Conservation (phyloP, 2,113 vertebrate species). For the Cheirogaleus medius region DNA sequence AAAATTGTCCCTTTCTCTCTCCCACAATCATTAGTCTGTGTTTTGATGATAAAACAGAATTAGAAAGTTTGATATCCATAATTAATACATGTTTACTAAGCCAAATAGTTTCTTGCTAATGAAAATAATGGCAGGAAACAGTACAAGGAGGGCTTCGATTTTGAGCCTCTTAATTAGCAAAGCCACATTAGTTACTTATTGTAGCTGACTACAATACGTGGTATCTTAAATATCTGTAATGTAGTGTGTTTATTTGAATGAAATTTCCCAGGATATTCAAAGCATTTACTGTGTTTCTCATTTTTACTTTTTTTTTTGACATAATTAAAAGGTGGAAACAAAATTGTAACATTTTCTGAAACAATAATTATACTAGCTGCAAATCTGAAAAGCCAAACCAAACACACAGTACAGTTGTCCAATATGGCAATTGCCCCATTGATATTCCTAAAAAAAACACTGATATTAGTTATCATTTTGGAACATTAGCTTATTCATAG, state of each 20-base stretch:
- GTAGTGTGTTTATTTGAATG: background rate
- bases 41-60: conserved; percentile 72
- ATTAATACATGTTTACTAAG: conserved; percentile 64
- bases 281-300: background rate
- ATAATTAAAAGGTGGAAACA: conserved; percentile 44
- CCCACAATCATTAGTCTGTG: conserved; percentile 52
- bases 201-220: background rate
- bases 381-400: background rate
- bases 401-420: background rate
- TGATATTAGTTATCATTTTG: conserved; percentile 29
- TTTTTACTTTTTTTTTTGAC: background rate
- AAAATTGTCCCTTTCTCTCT: conserved; percentile 49
- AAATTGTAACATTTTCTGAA: conserved; percentile 42
- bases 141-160: background rate
- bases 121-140: conserved; percentile 24
- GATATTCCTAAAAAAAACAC: background rate
- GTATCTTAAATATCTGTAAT: background rate
- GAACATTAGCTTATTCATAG: conserved; percentile 56
- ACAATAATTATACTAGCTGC: background rate
- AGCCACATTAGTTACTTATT: background rate
- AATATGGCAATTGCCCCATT: background rate
- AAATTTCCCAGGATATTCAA: background rate
- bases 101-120: conserved; percentile 50
- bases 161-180: conserved; percentile 29
- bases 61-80: conserved; percentile 61